Evolutionary conservation across 2,888 invertebrate species (phyloP).

Genomic region (Atherix ibis): DNA sequence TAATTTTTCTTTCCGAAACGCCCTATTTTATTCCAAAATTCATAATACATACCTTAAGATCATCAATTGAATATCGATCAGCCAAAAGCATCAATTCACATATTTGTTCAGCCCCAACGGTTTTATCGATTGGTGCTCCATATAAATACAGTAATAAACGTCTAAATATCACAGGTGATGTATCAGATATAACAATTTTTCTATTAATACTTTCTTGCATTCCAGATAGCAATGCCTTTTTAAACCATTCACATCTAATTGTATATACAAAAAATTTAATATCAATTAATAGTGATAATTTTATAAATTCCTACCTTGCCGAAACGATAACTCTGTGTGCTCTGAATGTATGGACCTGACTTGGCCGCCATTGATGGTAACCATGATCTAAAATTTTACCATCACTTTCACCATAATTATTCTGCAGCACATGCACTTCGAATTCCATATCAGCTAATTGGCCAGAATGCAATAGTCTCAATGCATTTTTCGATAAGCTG

Average conservation of each 20-base stretch:
- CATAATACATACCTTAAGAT: constrained; percentile 35
- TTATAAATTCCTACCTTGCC: constrained; percentile 21
- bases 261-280: neutral
- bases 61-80: constrained; percentile 45
- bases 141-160: constrained; percentile 48
- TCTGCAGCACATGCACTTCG: constrained; percentile 32
- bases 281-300: too few species aligned
- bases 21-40: too few species aligned
- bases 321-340: constrained; percentile 52
- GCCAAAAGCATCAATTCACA: constrained; percentile 47
- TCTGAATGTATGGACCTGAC: constrained; percentile 31
- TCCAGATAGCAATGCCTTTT: constrained; percentile 48
- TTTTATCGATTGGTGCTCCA: constrained; percentile 40
- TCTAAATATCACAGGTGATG: constrained; percentile 43
- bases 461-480: constrained; percentile 38
- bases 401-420: constrained; percentile 3
- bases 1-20: too few species aligned
- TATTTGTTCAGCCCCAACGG: constrained; percentile 37
- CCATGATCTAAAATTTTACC: constrained; percentile 1
- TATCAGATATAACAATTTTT: constrained; percentile 49
- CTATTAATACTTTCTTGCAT: constrained; percentile 57
- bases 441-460: constrained; percentile 48
- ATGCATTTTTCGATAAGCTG: constrained; percentile 39
- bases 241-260: constrained; percentile 48
- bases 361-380: constrained; percentile 5